These are phyloP conservation scores for Ptychochromis oligacanthus DNA, from an alignment of 2,113 vertebrate species.

Conservation along the genomic window DNA sequence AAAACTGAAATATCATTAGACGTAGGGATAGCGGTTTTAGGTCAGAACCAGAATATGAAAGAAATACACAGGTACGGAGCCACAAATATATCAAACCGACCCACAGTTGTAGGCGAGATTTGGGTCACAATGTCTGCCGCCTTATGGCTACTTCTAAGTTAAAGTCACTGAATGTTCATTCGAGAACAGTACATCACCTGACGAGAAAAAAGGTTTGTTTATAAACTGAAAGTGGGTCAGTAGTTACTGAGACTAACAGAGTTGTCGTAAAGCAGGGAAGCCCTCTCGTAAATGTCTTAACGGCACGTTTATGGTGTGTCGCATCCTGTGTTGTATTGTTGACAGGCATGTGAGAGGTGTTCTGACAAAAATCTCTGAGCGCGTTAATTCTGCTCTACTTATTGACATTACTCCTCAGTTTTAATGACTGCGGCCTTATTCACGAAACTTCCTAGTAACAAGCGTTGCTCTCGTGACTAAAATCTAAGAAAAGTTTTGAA, in stretches of 20 bases:
- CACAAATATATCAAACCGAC: not conserved
- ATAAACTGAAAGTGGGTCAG: constrained; percentile 34
- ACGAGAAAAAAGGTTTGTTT: not conserved
- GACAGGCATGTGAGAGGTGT: not conserved
- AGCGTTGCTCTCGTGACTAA: not conserved
- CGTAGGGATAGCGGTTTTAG: not conserved
- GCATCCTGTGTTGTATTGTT: not conserved
- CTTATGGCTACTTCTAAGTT: not conserved
- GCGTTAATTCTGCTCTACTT: constrained; percentile 5
- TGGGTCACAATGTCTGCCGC: constrained; percentile 9
- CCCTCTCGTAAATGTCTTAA: not conserved
- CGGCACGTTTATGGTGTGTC: not conserved
- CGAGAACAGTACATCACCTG: not conserved
- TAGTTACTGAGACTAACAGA: not conserved
- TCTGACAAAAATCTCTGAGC: not conserved
- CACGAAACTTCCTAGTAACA: not conserved
- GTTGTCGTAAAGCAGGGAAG: not conserved
- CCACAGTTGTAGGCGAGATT: not conserved
- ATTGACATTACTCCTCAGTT: not conserved
- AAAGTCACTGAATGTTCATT: not conserved
- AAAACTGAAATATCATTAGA: not conserved
- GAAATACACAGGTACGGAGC: not conserved
- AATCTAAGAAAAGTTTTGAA: not conserved
- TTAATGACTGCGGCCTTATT: not conserved
- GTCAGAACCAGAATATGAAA: not conserved